Evolutionary conservation across 2,888 invertebrate species (phyloP).

Genomic region (Cryptocheilus praepositus): DNA sequence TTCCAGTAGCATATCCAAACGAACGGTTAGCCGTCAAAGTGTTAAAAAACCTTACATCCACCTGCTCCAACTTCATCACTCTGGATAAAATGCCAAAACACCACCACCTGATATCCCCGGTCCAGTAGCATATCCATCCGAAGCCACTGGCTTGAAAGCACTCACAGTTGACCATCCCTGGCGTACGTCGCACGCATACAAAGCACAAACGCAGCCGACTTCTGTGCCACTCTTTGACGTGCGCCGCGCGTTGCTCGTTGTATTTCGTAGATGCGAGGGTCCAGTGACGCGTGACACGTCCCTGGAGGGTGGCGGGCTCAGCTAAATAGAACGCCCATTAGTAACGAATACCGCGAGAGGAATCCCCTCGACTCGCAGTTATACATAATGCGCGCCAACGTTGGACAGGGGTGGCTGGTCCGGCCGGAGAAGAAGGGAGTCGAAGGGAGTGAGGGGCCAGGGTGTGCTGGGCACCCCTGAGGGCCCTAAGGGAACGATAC

Average conservation of each 20-base stretch:
- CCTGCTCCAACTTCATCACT: too few relatives aligned
- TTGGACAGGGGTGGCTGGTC: constrained; percentile 29
- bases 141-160: too few relatives aligned
- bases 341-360: constrained; percentile 67
- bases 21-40: too few relatives aligned
- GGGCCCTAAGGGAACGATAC: constrained; percentile 50
- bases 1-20: too few relatives aligned
- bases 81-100: too few relatives aligned
- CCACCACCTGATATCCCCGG: too few relatives aligned
- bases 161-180: too few relatives aligned
- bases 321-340: constrained; percentile 71
- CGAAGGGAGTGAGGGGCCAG: background rate
- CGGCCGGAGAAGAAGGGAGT: too few relatives aligned
- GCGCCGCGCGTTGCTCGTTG: background rate
- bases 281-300: constrained; percentile 66
- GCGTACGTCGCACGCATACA: too few relatives aligned
- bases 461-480: constrained; percentile 8
- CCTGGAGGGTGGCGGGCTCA: constrained; percentile 61
- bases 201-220: background rate
- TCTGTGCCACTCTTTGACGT: background rate
- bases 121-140: too few relatives aligned
- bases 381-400: constrained; percentile 45
- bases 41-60: too few relatives aligned
- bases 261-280: constrained; percentile 9
- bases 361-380: constrained; percentile 45